Percentiles rank a stretch among this genome's conserved stretches.
These are phyloP conservation scores for Lymantria dispar DNA, from an alignment of 2,888 invertebrate species.

Conservation along the genomic window DNA sequence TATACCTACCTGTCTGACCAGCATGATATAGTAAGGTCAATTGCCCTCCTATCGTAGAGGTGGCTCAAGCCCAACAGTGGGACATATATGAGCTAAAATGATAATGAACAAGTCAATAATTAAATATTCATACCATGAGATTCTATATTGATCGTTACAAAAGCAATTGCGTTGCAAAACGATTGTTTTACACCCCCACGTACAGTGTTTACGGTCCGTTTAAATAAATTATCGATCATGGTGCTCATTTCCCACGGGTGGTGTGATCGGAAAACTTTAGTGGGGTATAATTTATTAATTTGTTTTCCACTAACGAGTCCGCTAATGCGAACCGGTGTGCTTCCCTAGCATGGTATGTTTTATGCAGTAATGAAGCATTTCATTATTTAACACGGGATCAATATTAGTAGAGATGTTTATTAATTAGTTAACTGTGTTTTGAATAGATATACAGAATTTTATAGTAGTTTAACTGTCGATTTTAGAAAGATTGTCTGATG, in stretches of 20 bases:
- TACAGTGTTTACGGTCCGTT: slow-evolving; percentile 32
- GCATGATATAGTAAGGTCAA: no score
- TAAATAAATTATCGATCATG: slow-evolving; percentile 35
- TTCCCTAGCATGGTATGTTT: slow-evolving; percentile 48
- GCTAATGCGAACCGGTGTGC: slow-evolving; percentile 56
- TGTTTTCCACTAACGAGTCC: slow-evolving; percentile 71
- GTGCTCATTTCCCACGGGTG: slow-evolving; percentile 62
- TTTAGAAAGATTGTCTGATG: no score
- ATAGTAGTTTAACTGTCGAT: no score
- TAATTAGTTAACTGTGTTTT: slow-evolving; percentile 5
- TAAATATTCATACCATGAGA: slow-evolving; percentile 8
- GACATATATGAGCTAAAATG: background rate
- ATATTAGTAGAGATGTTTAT: slow-evolving; percentile 3
- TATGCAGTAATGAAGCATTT: slow-evolving; percentile 45
- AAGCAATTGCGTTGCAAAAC: slow-evolving; percentile 11
- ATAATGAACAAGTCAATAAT: background rate
- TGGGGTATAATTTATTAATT: slow-evolving; percentile 74
- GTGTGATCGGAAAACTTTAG: slow-evolving; percentile 57
- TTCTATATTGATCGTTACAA: slow-evolving; percentile 3
- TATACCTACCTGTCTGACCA: no score
- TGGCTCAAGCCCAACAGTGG: no score
- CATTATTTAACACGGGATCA: slow-evolving; percentile 16
- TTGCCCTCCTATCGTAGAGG: no score
- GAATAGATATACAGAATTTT: no score
- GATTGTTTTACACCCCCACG: slow-evolving; percentile 26